Evolutionary conservation across 2,797 vertebrate species (phyloP).

Genomic region (Eleutherodactylus coqui): DNA sequence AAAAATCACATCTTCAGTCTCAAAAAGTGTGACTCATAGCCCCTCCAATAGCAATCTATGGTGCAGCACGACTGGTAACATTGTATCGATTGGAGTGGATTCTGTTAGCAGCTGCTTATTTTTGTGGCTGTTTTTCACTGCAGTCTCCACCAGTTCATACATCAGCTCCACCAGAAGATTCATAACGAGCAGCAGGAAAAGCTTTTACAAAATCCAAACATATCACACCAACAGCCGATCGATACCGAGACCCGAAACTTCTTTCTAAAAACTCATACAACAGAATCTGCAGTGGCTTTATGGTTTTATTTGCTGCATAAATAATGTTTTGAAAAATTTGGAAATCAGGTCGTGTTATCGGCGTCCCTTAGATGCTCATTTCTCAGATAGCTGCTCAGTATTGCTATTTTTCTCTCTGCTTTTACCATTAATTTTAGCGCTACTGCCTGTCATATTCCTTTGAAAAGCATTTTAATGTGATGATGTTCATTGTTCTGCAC

Average conservation of each 20-base stretch:
- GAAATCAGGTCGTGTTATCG: slow-evolving; percentile 2
- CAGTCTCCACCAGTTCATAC: neutral
- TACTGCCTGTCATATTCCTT: neutral
- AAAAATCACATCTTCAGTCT: no score
- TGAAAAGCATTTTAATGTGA: slow-evolving; percentile 10
- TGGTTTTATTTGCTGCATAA: neutral
- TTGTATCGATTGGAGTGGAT: neutral
- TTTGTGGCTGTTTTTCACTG: neutral
- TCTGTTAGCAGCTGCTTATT: neutral
- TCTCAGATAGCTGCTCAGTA: neutral
- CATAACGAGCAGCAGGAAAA: neutral
- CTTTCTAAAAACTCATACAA: neutral
- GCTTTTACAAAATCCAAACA: neutral
- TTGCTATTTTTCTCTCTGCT: neutral
- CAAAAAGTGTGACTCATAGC: no score
- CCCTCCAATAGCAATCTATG: no score
- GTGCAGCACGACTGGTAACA: neutral
- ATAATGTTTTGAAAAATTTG: neutral
- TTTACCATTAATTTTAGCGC: slow-evolving; percentile 6
- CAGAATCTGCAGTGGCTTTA: neutral
- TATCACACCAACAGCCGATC: neutral
- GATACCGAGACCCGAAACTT: neutral
- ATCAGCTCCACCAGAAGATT: neutral
- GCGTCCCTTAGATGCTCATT: neutral
- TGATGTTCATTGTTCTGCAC: slow-evolving; percentile 11